A percentile compares a stretch with the other conserved stretches of the same genome.
phyloP scores from a whole-genome alignment of 2,888 invertebrate species.

The Platerodrilus igneus region DNA sequence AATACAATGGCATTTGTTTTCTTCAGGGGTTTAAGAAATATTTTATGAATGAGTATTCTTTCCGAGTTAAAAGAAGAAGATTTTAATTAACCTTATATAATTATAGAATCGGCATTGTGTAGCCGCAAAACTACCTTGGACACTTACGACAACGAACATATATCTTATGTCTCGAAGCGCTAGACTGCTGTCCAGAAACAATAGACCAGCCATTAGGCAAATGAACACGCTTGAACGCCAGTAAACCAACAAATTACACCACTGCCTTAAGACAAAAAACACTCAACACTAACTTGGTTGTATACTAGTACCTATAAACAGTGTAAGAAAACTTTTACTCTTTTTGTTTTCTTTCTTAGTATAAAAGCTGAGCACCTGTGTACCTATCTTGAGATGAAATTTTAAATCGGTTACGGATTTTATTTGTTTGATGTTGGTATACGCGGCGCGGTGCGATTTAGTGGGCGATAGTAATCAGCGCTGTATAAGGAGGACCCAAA shows the following conservation, averaged over 20 bases:
- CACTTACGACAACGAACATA: slow-evolving; percentile 39
- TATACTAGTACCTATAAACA: slow-evolving; percentile 38
- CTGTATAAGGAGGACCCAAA: slow-evolving; percentile 28
- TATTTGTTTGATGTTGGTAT: slow-evolving; percentile 34
- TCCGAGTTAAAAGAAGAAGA: no score
- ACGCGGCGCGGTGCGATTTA: slow-evolving; percentile 26
- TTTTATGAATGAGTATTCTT: no score
- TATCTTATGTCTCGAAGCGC: slow-evolving; percentile 44
- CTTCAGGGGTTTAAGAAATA: no score
- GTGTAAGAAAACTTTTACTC: slow-evolving; percentile 35
- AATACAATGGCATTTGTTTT: no score
- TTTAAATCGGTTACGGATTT: slow-evolving; percentile 39
- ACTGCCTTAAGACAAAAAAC: slow-evolving; percentile 12
- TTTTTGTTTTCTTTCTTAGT: slow-evolving; percentile 22
- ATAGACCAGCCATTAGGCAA: slow-evolving; percentile 48
- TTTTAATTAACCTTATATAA: no score
- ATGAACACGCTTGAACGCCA: slow-evolving; percentile 42
- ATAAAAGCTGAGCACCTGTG: slow-evolving; percentile 31
- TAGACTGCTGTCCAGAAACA: slow-evolving; percentile 46
- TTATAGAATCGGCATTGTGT: no score
- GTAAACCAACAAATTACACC: slow-evolving; percentile 26
- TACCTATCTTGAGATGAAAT: slow-evolving; percentile 34
- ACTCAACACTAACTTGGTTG: slow-evolving; percentile 22
- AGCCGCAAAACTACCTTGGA: slow-evolving; percentile 30
- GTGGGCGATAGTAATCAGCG: slow-evolving; percentile 35